Base-by-base conservation (phyloP, 2,888 invertebrate species). In the Arctia plantaginis region DNA sequence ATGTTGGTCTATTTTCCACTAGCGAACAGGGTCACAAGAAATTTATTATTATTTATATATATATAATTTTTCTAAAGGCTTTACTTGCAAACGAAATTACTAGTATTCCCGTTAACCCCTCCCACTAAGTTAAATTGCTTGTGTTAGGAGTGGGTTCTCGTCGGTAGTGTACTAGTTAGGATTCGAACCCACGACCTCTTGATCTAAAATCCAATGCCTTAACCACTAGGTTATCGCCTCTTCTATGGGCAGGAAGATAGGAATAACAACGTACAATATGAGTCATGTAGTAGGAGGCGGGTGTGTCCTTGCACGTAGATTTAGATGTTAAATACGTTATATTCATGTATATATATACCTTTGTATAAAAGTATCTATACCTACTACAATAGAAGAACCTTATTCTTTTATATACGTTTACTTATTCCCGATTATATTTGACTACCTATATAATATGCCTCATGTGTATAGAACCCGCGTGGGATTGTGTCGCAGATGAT, bases 401-500 rank as follows among this genome's bases (percentile, higher is more conserved):
- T 59, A 59, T 15, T 27, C 13, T 59, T 59, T 59, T 59, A 27
- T 59, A 15, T n/a, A 12, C 4, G 15, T 59, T 15, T 59, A 67
- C 30, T 20, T 47, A 67, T 47, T 47, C 20, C 33, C 47, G 47
- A 23, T 44, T 12, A 47, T 30, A 47, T 67, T 47, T 67, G 20
- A 67, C 20, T 47, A 67, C 20, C 47, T 67, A 10, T 20, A 20
- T 23, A 51, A 55, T 69, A 35, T 55, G 10, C 15, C 13, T 23
- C 7, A 66, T n/a, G 15, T 62, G 59, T 59, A 30, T 62, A 27
- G 33, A 64, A 20, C 44, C 64, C 41, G 30, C 35, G 41, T 23
- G 70, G 39, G 13, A 69, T 71, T 65, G 51, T 51, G 33, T 59
- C 15, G 18, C 55, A 30, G 20, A n/a, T n/a, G 66, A 35, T 68